phyloP scores from a whole-genome alignment of 1,140 invertebrate genomes.

The Drosophila insularis region DNA sequence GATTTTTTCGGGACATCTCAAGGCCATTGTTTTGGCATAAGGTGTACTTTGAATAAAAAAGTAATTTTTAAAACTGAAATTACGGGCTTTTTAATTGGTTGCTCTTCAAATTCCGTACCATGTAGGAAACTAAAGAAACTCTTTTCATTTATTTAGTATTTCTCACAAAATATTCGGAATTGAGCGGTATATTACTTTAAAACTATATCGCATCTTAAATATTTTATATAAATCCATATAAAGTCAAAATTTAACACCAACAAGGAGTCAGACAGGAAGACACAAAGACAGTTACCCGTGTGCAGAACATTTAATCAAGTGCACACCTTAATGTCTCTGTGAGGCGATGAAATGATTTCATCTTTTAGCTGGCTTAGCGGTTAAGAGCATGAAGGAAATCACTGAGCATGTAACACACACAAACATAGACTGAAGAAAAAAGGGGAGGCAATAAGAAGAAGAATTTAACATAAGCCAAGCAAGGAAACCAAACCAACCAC shows the following conservation, averaged over 20 bases:
- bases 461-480: conserved; percentile 9
- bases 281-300: neutral
- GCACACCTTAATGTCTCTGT: conserved; percentile 27
- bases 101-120: too few relatives aligned
- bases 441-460: conserved; percentile 4
- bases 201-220: neutral
- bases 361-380: conserved; percentile 43
- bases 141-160: too few relatives aligned
- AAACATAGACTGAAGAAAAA: conserved; percentile 13
- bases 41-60: too few relatives aligned
- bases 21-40: too few relatives aligned
- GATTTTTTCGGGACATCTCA: too few relatives aligned
- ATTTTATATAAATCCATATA: neutral
- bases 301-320: conserved; percentile 17
- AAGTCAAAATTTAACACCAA: neutral
- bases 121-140: too few relatives aligned
- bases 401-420: conserved; percentile 46
- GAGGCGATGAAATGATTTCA: conserved; percentile 37
- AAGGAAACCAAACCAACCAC: conserved; percentile 5
- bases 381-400: conserved; percentile 52
- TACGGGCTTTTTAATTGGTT: too few relatives aligned
- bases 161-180: too few relatives aligned
- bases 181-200: too few relatives aligned
- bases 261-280: neutral
- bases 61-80: too few relatives aligned